These are phyloP conservation scores for Ramazzottius varieornatus DNA, from an alignment of 2,888 invertebrate genomes.

Conservation along the genomic window DNA sequence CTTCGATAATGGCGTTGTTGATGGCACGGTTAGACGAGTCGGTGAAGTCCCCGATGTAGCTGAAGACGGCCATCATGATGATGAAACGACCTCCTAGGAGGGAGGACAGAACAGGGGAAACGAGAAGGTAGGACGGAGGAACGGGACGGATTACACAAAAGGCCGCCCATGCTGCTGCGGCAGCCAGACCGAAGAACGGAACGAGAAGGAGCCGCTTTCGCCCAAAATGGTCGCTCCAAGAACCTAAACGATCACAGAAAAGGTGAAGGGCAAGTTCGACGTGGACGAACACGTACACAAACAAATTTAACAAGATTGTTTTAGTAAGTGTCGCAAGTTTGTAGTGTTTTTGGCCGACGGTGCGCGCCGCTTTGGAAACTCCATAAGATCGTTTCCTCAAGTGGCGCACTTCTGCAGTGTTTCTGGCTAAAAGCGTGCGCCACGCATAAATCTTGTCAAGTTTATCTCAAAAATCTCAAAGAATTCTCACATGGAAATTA, in stretches of 20 bases:
- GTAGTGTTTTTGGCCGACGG: too few relatives aligned
- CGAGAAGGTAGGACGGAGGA: neutral
- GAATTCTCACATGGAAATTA: too few relatives aligned
- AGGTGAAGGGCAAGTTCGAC: neutral
- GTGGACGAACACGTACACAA: neutral
- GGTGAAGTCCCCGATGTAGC: constrained; percentile 1
- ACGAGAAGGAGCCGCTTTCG: neutral
- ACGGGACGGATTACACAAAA: neutral
- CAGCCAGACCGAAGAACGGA: neutral
- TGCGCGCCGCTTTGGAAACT: too few relatives aligned
- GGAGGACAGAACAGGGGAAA: neutral
- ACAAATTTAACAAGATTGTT: neutral
- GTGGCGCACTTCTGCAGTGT: neutral
- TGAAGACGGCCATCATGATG: neutral
- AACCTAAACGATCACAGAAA: neutral
- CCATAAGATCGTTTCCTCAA: too few relatives aligned
- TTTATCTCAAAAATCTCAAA: too few relatives aligned
- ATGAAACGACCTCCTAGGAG: neutral
- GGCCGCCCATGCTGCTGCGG: neutral
- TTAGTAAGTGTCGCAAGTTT: too few relatives aligned
- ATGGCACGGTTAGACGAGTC: neutral
- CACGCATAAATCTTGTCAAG: too few relatives aligned
- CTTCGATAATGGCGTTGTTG: constrained; percentile 1
- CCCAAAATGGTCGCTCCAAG: neutral
- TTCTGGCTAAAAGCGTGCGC: neutral